Evolutionary conservation across 2,888 invertebrate genomes (phyloP), one percentile per base, ranked within the genome.

Genomic region (Xanthorhoe designata): DNA sequence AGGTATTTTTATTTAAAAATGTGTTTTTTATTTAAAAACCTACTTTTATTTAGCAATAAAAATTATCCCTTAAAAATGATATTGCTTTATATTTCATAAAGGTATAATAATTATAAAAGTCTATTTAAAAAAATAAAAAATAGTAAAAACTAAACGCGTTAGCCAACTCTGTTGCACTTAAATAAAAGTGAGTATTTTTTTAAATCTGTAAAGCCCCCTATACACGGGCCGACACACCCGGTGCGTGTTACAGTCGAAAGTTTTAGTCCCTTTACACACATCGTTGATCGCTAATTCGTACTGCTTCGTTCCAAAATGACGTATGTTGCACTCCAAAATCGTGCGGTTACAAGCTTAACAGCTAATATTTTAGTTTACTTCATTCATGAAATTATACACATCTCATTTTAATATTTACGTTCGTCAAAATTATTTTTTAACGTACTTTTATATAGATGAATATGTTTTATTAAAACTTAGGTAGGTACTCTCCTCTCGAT

Each of bases 261-360:
- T 90, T 90, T 90, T 85, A 83, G 87, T 79, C 89, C 89, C 88
- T 88, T 92, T 81, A 88, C 84, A 91, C 90, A 91, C 92, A 87
- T 89, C 89, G 83, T 73, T 91, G 91, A 77, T 74, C 86, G 87
- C 88, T 88, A 83, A 92, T 92, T 87, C 89, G 90, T 73, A 61
- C 49, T 59, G 69, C 81, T 80, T 72, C 68, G 70, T 70, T 71
- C 71, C 53, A 78, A 87, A 91, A 87, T 75, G 86, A 68, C 81
- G 80, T 86, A 92, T 84, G 80, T 82, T 54, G 50, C 61, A 35
- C 18, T 51, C 47, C 19, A 19, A 51, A 59, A 59, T 18, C 45
- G 17, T 57, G 47, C 17, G 49, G 9, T 10, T 49, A 47, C 13
- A 42, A 32, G 8, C 38, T 13, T 42, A 13, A 42, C 3, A 13